Evolutionary conservation across 2,797 vertebrate species (phyloP).

Genomic region (Microcaecilia unicolor): DNA sequence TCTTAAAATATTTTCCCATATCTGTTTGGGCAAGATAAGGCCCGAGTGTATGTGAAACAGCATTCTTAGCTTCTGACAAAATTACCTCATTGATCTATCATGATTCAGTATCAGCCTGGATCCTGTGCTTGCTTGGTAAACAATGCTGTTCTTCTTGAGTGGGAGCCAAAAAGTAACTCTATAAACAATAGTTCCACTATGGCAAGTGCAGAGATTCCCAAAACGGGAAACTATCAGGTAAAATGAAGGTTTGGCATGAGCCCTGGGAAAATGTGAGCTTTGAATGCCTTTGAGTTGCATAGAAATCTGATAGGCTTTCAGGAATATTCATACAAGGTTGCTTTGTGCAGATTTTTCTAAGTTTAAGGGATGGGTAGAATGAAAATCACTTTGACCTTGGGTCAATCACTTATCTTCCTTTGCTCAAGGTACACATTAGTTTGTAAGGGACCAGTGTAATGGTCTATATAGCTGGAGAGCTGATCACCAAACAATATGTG

Average conservation of each 20-base stretch:
- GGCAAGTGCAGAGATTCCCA: slow-evolving; percentile 14
- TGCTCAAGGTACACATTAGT: too few species aligned
- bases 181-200: slow-evolving; percentile 37
- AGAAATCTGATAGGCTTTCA: slow-evolving; percentile 41
- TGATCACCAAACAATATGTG: too few species aligned
- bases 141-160: slow-evolving; percentile 5
- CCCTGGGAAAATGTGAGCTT: slow-evolving; percentile 54
- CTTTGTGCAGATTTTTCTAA: slow-evolving; percentile 42
- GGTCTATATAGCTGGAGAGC: too few species aligned
- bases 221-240: slow-evolving; percentile 25
- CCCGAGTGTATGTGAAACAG: too few species aligned
- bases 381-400: too few species aligned
- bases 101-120: slow-evolving; percentile 15
- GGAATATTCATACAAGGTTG: slow-evolving; percentile 25
- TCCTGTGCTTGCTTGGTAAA: slow-evolving; percentile 3
- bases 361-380: slow-evolving; percentile 20
- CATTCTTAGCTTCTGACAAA: slow-evolving; percentile 13
- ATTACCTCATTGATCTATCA: slow-evolving; percentile 16
- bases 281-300: slow-evolving; percentile 34
- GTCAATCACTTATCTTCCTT: too few species aligned
- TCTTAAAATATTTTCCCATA: too few species aligned
- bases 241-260: slow-evolving; percentile 42
- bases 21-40: too few species aligned
- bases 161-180: slow-evolving; percentile 9
- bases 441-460: too few species aligned